phyloP scores from a whole-genome alignment of 2,113 vertebrate species.

The Loxodonta africana region DNA sequence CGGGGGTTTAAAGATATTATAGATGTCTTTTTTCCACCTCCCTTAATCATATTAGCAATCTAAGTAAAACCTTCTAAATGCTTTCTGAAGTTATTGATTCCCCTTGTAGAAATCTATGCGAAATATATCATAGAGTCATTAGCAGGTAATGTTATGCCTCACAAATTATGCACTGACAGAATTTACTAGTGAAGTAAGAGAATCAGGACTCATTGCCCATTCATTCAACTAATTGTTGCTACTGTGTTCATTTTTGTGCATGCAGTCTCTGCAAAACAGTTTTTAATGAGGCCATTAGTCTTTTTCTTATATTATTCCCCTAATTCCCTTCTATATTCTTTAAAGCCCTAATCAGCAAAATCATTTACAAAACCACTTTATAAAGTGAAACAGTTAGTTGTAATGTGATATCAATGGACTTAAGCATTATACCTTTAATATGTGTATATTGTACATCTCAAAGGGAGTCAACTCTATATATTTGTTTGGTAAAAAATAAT shows the following conservation, averaged over 20 bases:
- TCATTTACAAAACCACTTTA: conserved; percentile 75
- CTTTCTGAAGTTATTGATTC: conserved; percentile 74
- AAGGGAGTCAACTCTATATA: conserved; percentile 58
- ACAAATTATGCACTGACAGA: conserved; percentile 51
- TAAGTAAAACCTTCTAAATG: conserved; percentile 61
- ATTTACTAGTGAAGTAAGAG: conserved; percentile 66
- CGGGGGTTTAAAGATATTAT: conserved; percentile 43
- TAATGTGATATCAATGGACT: conserved; percentile 59
- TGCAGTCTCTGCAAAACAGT: conserved; percentile 74
- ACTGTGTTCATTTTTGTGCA: conserved; percentile 59
- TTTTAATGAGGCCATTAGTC: conserved; percentile 83
- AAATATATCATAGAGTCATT: conserved; percentile 67
- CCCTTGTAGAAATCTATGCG: conserved; percentile 57
- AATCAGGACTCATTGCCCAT: conserved; percentile 34
- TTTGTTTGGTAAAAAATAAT: conserved; percentile 80
- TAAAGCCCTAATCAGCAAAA: conserved; percentile 80
- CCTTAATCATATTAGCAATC: conserved; percentile 63
- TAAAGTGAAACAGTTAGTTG: conserved; percentile 66
- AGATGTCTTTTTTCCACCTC: neutral
- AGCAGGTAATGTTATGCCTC: conserved; percentile 64
- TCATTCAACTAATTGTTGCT: conserved; percentile 73
- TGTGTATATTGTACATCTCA: conserved; percentile 30
- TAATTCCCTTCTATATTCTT: conserved; percentile 80
- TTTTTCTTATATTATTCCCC: conserved; percentile 78
- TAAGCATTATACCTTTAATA: conserved; percentile 64